Conservation (phyloP, 2,113 vertebrate genomes). For the Australoheros scitulus region DNA sequence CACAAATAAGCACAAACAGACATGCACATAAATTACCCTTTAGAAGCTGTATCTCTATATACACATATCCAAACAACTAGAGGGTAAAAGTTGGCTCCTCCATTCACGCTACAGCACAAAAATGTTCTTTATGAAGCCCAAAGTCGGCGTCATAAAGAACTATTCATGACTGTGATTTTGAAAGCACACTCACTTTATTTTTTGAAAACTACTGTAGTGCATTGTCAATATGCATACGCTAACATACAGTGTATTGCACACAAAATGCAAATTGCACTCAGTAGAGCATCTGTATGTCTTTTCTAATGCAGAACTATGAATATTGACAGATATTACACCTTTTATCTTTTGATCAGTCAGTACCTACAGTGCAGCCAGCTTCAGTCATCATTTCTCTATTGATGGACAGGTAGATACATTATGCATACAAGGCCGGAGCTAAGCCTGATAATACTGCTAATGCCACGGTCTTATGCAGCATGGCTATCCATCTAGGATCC, state of each 20-base stretch:
- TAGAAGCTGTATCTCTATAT: background rate
- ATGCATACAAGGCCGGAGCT: conserved; percentile 49
- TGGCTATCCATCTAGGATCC: conserved; percentile 25
- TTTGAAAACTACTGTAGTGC: background rate
- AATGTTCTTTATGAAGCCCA: background rate
- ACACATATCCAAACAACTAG: background rate
- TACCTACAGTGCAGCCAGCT: conserved; percentile 32
- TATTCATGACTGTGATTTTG: background rate
- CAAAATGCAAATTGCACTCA: background rate
- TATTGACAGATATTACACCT: conserved; percentile 22
- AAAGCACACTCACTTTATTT: background rate
- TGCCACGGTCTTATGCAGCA: conserved; percentile 53
- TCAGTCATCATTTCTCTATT: conserved; percentile 53
- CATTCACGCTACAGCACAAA: background rate
- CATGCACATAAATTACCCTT: background rate
- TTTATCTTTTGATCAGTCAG: conserved; percentile 50
- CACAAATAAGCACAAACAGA: background rate
- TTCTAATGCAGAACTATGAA: background rate
- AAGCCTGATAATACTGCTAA: conserved; percentile 60
- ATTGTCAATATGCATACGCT: background rate
- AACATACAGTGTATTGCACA: background rate
- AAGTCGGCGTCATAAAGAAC: background rate
- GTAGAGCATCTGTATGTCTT: background rate
- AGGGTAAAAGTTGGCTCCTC: background rate
- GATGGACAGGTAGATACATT: conserved; percentile 58